Percentiles rank a stretch among this genome's conserved stretches.
These are phyloP conservation scores for Cygnus olor DNA, from an alignment of 2,797 vertebrate genomes.

Conservation along the genomic window DNA sequence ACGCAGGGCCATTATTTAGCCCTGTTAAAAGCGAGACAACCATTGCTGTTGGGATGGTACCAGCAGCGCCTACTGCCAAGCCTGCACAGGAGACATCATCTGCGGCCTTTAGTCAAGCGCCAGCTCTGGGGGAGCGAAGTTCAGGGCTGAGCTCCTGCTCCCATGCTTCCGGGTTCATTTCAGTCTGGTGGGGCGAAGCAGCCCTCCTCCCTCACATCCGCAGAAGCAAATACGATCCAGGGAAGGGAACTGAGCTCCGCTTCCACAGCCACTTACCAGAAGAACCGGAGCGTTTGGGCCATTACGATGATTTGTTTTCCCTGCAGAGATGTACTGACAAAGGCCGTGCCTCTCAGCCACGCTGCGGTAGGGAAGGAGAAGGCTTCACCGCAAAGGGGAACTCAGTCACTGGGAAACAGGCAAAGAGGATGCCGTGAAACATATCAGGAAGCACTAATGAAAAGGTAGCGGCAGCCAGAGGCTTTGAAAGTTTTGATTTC, in stretches of 20 bases:
- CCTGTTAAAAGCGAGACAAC: background rate
- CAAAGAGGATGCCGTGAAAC: constrained; percentile 23
- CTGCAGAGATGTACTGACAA: background rate
- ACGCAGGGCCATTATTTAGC: background rate
- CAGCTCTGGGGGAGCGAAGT: background rate
- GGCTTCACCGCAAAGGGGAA: constrained; percentile 1
- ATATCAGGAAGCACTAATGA: constrained; percentile 40
- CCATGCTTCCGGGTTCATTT: background rate
- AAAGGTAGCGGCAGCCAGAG: background rate
- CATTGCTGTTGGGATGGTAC: background rate
- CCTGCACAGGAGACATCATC: background rate
- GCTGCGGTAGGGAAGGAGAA: background rate
- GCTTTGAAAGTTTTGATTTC: constrained; percentile 38
- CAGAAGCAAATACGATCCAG: background rate
- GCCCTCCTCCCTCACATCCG: background rate
- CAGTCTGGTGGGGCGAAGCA: background rate
- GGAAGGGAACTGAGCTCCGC: background rate
- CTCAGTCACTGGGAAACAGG: background rate
- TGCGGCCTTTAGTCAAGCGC: background rate
- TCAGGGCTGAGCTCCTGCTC: background rate
- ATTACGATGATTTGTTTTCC: background rate
- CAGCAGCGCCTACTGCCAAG: background rate
- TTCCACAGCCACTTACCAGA: background rate
- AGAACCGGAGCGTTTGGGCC: background rate
- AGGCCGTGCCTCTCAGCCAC: background rate